Conservation (phyloP, 2,888 invertebrate genomes). For the Aphodius granarius region DNA sequence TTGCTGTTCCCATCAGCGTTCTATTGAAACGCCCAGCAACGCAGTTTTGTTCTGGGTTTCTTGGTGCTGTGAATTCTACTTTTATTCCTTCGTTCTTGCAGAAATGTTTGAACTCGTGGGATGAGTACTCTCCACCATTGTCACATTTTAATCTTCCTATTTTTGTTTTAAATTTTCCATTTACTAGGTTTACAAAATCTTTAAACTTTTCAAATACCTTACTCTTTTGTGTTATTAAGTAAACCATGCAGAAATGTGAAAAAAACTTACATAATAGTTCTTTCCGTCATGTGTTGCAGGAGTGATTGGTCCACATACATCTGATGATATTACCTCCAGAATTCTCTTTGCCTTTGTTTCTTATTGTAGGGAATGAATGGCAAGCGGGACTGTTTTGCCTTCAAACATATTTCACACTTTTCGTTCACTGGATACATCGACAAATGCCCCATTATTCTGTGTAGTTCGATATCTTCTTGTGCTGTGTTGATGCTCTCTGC, state of each 20-base stretch:
- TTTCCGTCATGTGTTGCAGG: constrained; percentile 29
- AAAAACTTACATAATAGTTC: constrained; percentile 30
- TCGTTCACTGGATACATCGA: constrained; percentile 25
- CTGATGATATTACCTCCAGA: constrained; percentile 26
- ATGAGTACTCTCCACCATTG: constrained; percentile 29
- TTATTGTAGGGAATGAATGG: constrained; percentile 19
- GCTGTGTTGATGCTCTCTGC: neutral
- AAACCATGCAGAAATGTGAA: constrained; percentile 26
- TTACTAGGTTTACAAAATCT: constrained; percentile 21
- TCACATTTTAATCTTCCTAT: constrained; percentile 29
- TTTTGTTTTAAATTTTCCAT: constrained; percentile 21
- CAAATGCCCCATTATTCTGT: constrained; percentile 25
- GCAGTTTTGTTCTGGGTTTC: constrained; percentile 20
- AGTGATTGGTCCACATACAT: constrained; percentile 30
- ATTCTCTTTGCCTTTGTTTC: constrained; percentile 28
- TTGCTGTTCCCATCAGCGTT: constrained; percentile 17
- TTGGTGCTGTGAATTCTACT: constrained; percentile 16
- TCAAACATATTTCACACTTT: constrained; percentile 30
- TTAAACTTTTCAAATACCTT: constrained; percentile 27
- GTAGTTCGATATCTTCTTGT: constrained; percentile 14
- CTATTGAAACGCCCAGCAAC: constrained; percentile 14
- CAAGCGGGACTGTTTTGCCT: constrained; percentile 24
- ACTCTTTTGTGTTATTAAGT: constrained; percentile 20
- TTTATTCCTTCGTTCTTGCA: constrained; percentile 25
- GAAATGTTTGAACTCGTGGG: constrained; percentile 22